phyloP scores from a whole-genome alignment of 2,888 invertebrate species.

The Resseliella maxima region DNA sequence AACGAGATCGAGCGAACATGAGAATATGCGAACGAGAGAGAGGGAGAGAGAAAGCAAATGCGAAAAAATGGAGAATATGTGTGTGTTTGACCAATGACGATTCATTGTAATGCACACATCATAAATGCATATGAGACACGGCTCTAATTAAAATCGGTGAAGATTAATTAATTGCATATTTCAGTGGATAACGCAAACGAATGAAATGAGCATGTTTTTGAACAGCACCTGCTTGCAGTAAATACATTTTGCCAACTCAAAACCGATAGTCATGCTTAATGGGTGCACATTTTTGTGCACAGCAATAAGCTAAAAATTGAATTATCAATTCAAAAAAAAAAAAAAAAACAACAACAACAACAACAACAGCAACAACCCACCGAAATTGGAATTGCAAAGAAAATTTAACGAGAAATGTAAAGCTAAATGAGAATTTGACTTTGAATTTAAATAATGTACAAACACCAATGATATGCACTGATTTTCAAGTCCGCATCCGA shows the following conservation, averaged over 20 bases:
- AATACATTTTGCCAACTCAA: neutral
- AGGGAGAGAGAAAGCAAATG: neutral
- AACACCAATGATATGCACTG: no score
- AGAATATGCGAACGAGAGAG: neutral
- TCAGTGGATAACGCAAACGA: slow-evolving; percentile 31
- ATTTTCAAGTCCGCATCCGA: no score
- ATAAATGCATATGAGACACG: slow-evolving; percentile 51
- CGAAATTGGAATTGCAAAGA: no score
- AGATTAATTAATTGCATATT: slow-evolving; percentile 48
- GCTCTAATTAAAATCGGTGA: slow-evolving; percentile 51
- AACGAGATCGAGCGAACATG: neutral
- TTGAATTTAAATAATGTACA: no score
- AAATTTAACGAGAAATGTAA: no score
- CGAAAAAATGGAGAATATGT: neutral
- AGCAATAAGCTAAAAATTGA: no score
- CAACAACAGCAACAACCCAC: no score
- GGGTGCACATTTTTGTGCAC: neutral
- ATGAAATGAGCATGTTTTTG: slow-evolving; percentile 7
- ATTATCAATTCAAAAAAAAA: neutral
- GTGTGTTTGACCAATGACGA: slow-evolving; percentile 30
- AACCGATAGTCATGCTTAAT: neutral
- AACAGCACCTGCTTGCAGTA: slow-evolving; percentile 39
- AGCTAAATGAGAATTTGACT: no score
- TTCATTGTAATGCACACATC: slow-evolving; percentile 51
- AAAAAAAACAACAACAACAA: no score